Percentiles rank a stretch among this genome's conserved stretches.
These are phyloP conservation scores for Orgyia antiqua DNA, from an alignment of 2,888 invertebrate genomes.

Conservation along the genomic window DNA sequence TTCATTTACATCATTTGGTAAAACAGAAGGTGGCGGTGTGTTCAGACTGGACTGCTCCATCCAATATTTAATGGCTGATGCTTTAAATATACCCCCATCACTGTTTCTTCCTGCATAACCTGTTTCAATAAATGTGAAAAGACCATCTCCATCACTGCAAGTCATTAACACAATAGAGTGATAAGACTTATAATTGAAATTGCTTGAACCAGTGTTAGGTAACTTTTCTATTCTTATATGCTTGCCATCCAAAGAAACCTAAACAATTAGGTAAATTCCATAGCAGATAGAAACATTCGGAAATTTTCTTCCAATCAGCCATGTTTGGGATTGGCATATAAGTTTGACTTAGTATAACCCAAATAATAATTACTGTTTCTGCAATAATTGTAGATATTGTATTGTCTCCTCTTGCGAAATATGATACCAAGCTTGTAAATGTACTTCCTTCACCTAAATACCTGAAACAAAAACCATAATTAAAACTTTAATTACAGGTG, in stretches of 20 bases:
- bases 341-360: constrained; percentile 6
- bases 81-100: constrained; percentile 2
- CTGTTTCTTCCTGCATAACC: constrained; percentile 1
- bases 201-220: constrained; percentile 7
- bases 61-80: background rate
- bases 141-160: constrained; percentile 12
- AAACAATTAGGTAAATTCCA: constrained; percentile 1
- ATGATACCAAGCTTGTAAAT: constrained; percentile 3
- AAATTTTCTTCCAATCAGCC: background rate
- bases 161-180: constrained; percentile 8
- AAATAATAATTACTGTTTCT: constrained; percentile 9
- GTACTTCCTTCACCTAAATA: background rate
- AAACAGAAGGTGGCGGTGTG: background rate
- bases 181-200: constrained; percentile 6
- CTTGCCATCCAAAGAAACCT: background rate
- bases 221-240: constrained; percentile 1
- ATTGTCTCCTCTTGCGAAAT: constrained; percentile 9
- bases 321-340: background rate
- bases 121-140: constrained; percentile 9
- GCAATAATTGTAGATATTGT: constrained; percentile 7
- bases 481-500: too few relatives aligned
- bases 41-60: background rate
- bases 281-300: background rate
- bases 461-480: background rate
- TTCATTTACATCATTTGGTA: background rate